Evolutionary conservation across 1,140 invertebrate genomes (phyloP), one percentile per base, ranked within the genome.

Genomic region (Apolygus lucorum): DNA sequence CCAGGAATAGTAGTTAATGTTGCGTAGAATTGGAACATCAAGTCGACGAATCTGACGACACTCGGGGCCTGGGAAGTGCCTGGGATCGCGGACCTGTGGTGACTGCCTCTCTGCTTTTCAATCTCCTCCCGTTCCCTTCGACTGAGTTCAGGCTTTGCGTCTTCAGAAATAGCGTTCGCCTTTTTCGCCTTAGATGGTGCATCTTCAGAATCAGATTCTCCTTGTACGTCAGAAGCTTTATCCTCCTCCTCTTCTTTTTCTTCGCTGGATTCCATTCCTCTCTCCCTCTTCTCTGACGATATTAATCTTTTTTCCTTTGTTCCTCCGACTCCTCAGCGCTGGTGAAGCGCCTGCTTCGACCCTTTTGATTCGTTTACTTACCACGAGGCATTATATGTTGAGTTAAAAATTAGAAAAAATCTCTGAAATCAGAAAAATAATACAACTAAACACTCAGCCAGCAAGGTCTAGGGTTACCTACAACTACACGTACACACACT

Each of bases 321-420:
- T 90, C 87, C 77, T 93, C 92, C 72, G 97, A 79, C 76, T 96
- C 93, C 76, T 96, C 93, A 24, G 92, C 93, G 77, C 90, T 95
- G 8, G 95, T 96, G 78, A 97, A 98, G 77, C 92, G 90, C 72
- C 94, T 89, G 76, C 88, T 88, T 69, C 91, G 87, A 34, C 95
- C 95, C 79, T 98, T 98, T 78, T 96, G 92, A 79, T 91, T 93
- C 21, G 89, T 87, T 76, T 86, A 64, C 63, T 69, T 26, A 65
- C 68, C 42, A 52, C 69, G 70, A 68, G 69, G 70, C 67, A 68
- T 68, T 24, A n/a, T n/a, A n/a, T n/a, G n/a, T n/a, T n/a, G n/a
- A n/a, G n/a, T n/a, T n/a, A n/a, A n/a, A n/a, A n/a, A n/a, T n/a
- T n/a, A n/a, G n/a, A n/a, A n/a, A n/a, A n/a, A n/a, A n/a, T n/a